These are phyloP conservation scores for Sipha flava DNA, from an alignment of 1,140 invertebrate species.

Conservation along the genomic window DNA sequence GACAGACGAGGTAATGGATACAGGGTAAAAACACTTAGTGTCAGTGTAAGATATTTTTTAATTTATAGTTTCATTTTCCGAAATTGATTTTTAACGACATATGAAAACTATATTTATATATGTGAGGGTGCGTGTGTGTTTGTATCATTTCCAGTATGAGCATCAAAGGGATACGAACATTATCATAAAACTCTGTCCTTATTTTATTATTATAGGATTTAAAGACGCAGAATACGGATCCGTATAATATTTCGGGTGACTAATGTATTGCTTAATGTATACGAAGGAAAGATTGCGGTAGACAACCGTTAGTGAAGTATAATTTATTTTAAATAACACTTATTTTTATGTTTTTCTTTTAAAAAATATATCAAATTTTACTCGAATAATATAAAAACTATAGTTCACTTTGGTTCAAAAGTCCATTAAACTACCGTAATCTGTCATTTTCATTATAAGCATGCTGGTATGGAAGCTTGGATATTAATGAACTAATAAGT, in stretches of 20 bases:
- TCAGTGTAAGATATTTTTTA: not conserved
- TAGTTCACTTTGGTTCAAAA: too few relatives aligned
- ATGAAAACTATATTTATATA: not conserved
- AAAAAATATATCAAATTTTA: too few relatives aligned
- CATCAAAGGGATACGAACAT: not conserved
- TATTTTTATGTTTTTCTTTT: too few relatives aligned
- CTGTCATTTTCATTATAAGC: too few relatives aligned
- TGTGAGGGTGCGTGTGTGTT: not conserved
- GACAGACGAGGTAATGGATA: not conserved
- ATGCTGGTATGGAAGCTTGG: too few relatives aligned
- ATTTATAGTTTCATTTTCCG: constrained; percentile 3
- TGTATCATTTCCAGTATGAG: not conserved
- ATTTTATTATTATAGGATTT: not conserved
- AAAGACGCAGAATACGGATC: not conserved
- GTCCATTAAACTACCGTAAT: too few relatives aligned
- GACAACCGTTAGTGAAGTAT: too few relatives aligned
- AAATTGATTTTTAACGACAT: constrained; percentile 24
- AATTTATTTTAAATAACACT: too few relatives aligned
- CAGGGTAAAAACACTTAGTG: not conserved
- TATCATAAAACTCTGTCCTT: not conserved
- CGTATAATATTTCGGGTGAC: not conserved
- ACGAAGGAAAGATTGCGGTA: too few relatives aligned
- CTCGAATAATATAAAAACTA: too few relatives aligned
- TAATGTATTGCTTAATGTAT: too few relatives aligned
- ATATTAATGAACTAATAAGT: too few relatives aligned